Conservation (phyloP, 2,113 vertebrate genomes). For the Cebus imitator region DNA sequence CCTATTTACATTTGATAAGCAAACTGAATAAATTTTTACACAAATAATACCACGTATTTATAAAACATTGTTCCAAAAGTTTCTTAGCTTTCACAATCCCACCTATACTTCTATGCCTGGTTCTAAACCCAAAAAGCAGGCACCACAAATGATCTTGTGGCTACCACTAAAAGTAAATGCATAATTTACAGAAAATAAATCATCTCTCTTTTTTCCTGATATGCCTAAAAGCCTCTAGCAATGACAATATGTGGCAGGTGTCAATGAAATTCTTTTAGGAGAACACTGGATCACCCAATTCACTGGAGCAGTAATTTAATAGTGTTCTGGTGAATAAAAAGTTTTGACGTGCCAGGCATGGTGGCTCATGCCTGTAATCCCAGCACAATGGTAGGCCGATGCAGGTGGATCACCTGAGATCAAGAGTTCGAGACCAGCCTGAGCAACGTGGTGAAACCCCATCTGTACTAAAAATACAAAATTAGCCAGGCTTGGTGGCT, state of each 20-base stretch:
- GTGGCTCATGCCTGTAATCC: no score
- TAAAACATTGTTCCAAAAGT: background rate
- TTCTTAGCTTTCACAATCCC: background rate
- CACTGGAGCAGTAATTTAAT: background rate
- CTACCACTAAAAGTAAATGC: background rate
- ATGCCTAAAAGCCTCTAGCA: background rate
- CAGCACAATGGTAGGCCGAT: no score
- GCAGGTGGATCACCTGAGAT: no score
- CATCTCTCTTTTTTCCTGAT: background rate
- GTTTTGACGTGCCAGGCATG: background rate
- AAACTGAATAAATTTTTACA: background rate
- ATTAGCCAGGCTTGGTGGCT: no score
- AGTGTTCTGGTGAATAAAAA: background rate
- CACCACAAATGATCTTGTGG: background rate
- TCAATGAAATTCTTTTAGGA: conserved; percentile 43
- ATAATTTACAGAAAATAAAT: background rate
- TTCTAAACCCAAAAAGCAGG: background rate
- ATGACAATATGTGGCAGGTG: background rate
- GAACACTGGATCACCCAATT: background rate
- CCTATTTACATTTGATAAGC: background rate
- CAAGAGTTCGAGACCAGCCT: no score
- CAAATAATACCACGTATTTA: background rate
- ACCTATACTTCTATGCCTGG: background rate
- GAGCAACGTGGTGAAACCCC: no score
- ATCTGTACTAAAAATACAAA: no score